These are phyloP conservation scores for Epinephelus cyanopodus DNA, from an alignment of 2,113 vertebrate genomes.

Conservation along the genomic window DNA sequence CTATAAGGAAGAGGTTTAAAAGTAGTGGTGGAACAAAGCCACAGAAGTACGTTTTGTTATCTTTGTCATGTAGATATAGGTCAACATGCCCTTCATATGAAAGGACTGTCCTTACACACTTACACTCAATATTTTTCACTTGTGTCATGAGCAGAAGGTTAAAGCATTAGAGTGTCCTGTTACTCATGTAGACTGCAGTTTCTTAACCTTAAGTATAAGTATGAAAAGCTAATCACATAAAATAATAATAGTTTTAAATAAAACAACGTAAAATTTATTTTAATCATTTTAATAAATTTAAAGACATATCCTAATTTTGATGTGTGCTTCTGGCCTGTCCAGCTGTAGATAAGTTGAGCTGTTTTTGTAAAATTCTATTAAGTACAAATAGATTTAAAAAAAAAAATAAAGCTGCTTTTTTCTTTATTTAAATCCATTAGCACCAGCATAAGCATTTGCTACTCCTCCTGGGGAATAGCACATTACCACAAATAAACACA, in stretches of 20 bases:
- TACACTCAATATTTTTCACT: neutral
- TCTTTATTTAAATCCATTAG: no score
- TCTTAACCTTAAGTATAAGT: neutral
- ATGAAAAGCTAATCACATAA: neutral
- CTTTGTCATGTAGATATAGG: slow-evolving; percentile 11
- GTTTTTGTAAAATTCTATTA: neutral
- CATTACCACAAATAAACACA: neutral
- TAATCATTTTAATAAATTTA: no score
- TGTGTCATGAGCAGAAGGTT: neutral
- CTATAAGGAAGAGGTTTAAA: neutral
- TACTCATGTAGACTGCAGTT: neutral
- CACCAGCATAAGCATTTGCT: no score
- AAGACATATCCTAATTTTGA: neutral
- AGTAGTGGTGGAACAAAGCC: neutral
- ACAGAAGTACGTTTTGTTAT: slow-evolving; percentile 10
- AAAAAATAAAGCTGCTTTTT: no score
- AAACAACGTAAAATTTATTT: no score
- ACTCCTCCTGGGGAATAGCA: no score
- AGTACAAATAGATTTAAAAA: neutral
- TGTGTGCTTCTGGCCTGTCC: neutral
- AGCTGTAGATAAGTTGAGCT: neutral
- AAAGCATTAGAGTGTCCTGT: neutral
- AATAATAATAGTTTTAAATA: no score
- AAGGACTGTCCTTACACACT: neutral
- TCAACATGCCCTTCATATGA: slow-evolving; percentile 14